phyloP scores from a whole-genome alignment of 2,113 vertebrate genomes.

The Archilochus colubris region DNA sequence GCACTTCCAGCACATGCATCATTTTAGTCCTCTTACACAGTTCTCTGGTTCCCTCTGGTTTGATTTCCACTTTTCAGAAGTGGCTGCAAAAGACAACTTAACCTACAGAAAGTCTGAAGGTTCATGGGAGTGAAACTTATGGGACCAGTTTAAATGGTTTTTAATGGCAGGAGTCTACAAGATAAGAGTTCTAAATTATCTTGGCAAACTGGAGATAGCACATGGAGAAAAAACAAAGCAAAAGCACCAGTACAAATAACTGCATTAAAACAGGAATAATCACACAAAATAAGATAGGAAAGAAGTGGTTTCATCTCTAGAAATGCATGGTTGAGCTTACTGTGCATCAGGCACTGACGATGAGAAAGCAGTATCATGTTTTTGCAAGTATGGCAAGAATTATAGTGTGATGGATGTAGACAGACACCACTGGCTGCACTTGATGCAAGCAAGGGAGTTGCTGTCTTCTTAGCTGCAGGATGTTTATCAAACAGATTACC shows the following conservation, averaged over 20 bases:
- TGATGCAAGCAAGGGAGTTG: neutral
- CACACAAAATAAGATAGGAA: neutral
- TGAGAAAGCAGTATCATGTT: neutral
- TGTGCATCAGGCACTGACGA: neutral
- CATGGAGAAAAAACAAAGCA: neutral
- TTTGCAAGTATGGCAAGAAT: neutral
- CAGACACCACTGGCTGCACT: neutral
- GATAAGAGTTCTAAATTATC: slow-evolving; percentile 3
- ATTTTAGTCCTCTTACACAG: neutral
- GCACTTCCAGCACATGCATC: neutral
- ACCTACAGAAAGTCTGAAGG: neutral
- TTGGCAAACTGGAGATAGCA: neutral
- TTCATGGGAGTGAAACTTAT: neutral
- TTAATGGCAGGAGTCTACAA: neutral
- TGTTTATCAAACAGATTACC: slow-evolving; percentile 7
- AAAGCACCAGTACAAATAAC: neutral
- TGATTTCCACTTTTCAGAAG: neutral
- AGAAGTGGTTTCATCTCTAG: neutral
- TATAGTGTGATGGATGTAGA: neutral
- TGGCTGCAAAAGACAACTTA: neutral
- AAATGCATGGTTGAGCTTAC: neutral
- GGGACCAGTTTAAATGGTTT: neutral
- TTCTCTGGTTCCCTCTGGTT: neutral
- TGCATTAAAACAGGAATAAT: neutral
- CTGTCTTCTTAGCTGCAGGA: neutral